Evolutionary conservation across 2,113 vertebrate genomes (phyloP).

Genomic region (Ceyx melanurus): DNA sequence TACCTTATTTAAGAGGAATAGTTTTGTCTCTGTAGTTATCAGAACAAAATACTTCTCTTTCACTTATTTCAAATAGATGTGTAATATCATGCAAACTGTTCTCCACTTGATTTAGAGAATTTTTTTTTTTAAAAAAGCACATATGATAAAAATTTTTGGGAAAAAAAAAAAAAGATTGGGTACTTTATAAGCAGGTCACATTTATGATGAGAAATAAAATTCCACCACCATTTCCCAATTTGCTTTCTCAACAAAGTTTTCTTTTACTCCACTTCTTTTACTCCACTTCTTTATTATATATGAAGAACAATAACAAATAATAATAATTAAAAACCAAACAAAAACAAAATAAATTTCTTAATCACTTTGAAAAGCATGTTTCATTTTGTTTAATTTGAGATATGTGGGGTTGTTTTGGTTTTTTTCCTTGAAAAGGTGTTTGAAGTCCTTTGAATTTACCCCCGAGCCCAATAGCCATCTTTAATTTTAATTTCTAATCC

Average conservation of each 20-base stretch:
- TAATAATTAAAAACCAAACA: background rate
- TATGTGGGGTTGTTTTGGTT: background rate
- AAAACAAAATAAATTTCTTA: background rate
- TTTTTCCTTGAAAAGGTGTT: constrained; percentile 2
- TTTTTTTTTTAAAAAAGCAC: background rate
- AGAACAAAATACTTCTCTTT: background rate
- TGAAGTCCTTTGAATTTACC: constrained; percentile 64
- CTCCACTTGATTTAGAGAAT: background rate
- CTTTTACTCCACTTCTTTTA: background rate
- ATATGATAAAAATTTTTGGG: fast-evolving
- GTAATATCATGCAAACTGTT: background rate
- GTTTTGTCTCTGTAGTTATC: background rate
- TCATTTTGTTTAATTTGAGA: background rate
- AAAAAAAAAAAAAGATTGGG: fast-evolving
- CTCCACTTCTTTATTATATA: background rate
- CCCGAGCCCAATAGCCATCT: constrained; percentile 38
- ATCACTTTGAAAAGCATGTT: constrained; percentile 38
- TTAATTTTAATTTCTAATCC: constrained; percentile 71
- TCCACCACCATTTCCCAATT: background rate
- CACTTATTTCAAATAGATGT: background rate
- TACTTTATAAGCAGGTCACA: background rate
- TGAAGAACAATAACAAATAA: background rate
- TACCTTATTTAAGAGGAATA: background rate
- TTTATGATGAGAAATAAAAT: background rate
- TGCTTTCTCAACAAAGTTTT: background rate